Evolutionary conservation across 2,113 vertebrate genomes (phyloP).

Genomic region (Condylura cristata): DNA sequence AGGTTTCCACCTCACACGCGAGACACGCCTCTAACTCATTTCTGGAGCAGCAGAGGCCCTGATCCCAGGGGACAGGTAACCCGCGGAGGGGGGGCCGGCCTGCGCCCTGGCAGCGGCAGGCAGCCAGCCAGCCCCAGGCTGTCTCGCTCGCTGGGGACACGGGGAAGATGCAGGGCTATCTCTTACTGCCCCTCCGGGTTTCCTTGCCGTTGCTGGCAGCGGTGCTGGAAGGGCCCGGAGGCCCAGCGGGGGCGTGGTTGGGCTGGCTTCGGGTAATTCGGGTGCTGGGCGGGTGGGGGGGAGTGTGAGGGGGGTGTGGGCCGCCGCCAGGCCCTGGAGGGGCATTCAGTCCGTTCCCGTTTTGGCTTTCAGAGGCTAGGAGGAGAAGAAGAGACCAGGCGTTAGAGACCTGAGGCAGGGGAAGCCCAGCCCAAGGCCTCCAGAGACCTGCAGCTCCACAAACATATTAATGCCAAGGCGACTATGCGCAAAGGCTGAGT

Average conservation of each 20-base stretch:
- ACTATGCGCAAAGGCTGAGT: background rate
- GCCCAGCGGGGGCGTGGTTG: constrained; percentile 77
- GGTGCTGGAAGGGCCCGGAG: constrained; percentile 73
- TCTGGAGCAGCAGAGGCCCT: constrained; percentile 31
- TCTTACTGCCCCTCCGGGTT: constrained; percentile 88
- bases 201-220: constrained; percentile 90
- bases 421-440: background rate
- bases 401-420: constrained; percentile 7
- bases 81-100: no score
- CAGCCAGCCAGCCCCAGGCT: no score
- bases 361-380: constrained; percentile 85
- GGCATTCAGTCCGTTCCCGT: constrained; percentile 86
- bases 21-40: background rate
- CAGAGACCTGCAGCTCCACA: no score
- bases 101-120: no score
- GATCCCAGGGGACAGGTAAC: constrained; percentile 16
- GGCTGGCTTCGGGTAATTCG: constrained; percentile 85
- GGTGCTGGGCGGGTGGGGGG: constrained; percentile 81
- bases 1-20: background rate
- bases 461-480: background rate
- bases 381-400: constrained; percentile 59
- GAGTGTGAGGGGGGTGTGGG: constrained; percentile 66
- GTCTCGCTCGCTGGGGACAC: no score
- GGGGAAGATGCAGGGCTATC: no score
- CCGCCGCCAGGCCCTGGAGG: constrained; percentile 73